Evolutionary conservation across 2,888 invertebrate species (phyloP).

Genomic region (Drosophila stalkeri): DNA sequence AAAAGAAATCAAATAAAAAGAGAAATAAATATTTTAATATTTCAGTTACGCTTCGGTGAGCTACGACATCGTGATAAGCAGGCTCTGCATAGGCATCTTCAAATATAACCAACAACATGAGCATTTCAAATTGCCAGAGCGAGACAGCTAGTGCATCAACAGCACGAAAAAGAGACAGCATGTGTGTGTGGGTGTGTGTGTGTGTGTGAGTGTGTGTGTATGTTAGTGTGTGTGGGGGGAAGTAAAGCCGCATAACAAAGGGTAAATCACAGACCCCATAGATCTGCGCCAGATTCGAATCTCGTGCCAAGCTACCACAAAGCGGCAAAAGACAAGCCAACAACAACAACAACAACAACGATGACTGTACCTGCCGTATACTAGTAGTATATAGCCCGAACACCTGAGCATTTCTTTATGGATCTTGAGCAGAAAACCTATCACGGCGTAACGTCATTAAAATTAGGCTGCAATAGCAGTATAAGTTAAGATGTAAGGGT

Average conservation of each 20-base stretch:
- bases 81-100: slow-evolving; percentile 72
- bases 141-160: slow-evolving; percentile 28
- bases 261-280: slow-evolving; percentile 72
- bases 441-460: slow-evolving; percentile 82
- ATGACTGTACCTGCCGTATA: slow-evolving; percentile 50
- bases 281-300: slow-evolving; percentile 57
- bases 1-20: neutral
- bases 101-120: slow-evolving; percentile 48
- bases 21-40: slow-evolving; percentile 71
- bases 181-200: neutral
- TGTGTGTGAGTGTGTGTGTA: neutral
- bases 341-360: slow-evolving; percentile 19
- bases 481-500: slow-evolving; percentile 57
- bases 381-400: slow-evolving; percentile 36
- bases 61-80: slow-evolving; percentile 80
- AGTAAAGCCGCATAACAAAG: slow-evolving; percentile 56
- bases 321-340: slow-evolving; percentile 29
- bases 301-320: slow-evolving; percentile 75
- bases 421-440: slow-evolving; percentile 80
- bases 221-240: slow-evolving; percentile 8
- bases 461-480: slow-evolving; percentile 71
- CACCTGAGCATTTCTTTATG: slow-evolving; percentile 80
- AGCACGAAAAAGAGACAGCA: slow-evolving; percentile 17
- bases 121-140: slow-evolving; percentile 45
- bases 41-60: slow-evolving; percentile 82